Conservation (phyloP, 2,888 invertebrate genomes). For the Agonum fuliginosum region DNA sequence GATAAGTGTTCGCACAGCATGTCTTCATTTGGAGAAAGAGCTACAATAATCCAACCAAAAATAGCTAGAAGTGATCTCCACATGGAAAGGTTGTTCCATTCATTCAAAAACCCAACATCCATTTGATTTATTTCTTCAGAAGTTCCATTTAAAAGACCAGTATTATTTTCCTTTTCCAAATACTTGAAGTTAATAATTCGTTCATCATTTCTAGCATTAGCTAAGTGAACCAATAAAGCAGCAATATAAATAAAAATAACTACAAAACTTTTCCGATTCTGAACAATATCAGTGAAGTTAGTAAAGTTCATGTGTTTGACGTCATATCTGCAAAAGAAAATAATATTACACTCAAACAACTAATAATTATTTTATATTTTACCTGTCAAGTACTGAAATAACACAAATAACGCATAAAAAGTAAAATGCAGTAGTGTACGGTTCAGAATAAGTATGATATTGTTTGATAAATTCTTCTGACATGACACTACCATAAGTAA, state of each 20-base stretch:
- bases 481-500: constrained; percentile 75
- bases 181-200: constrained; percentile 64
- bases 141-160: constrained; percentile 5
- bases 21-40: constrained; percentile 76
- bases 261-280: constrained; percentile 67
- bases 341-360: not conserved
- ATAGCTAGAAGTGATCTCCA: constrained; percentile 78
- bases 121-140: constrained; percentile 69
- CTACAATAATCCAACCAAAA: constrained; percentile 76
- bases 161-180: constrained; percentile 8
- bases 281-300: constrained; percentile 67
- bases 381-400: constrained; percentile 78
- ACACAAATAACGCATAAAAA: constrained; percentile 77
- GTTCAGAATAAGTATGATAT: constrained; percentile 70
- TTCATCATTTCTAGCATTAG: constrained; percentile 69
- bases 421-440: constrained; percentile 74
- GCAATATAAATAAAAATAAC: constrained; percentile 68
- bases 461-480: constrained; percentile 68
- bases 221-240: constrained; percentile 69
- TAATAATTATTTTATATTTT: constrained; percentile 11
- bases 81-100: constrained; percentile 78
- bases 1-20: constrained; percentile 74
- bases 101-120: constrained; percentile 74
- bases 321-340: constrained; percentile 68
- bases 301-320: constrained; percentile 68